Conservation (phyloP, 2,888 invertebrate species). For the Aphidius colemani region DNA sequence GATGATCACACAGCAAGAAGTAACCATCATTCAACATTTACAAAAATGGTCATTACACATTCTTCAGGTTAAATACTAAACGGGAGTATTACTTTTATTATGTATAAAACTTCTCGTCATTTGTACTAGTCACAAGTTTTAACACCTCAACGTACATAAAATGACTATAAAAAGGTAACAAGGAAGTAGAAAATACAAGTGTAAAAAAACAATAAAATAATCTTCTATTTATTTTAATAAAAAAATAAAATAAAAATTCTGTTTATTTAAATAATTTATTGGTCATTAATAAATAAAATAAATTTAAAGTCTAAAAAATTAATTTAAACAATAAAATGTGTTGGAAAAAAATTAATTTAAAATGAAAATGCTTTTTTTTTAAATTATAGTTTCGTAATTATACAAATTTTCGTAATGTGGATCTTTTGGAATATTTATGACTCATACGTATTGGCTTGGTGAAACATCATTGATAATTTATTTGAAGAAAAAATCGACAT, state of each 20-base stretch:
- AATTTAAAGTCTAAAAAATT: no score
- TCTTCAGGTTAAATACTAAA: constrained; percentile 39
- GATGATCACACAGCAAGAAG: constrained; percentile 4
- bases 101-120: constrained; percentile 33
- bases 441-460: not conserved
- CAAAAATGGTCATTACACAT: constrained; percentile 48
- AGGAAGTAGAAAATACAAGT: not conserved
- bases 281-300: no score
- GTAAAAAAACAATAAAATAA: not conserved
- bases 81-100: constrained; percentile 20
- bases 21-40: constrained; percentile 18
- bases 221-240: no score
- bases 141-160: constrained; percentile 22
- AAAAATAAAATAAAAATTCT: no score
- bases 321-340: no score
- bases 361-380: no score
- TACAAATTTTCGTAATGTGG: constrained; percentile 23
- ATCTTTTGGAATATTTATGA: not conserved
- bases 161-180: not conserved
- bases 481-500: not conserved
- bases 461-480: constrained; percentile 5
- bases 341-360: no score
- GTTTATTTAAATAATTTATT: no score
- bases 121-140: constrained; percentile 40
- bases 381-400: constrained; percentile 5